Evolutionary conservation across 1,140 invertebrate genomes (phyloP), one percentile per base, ranked within the genome.

Genomic region (Agrilus planipennis): DNA sequence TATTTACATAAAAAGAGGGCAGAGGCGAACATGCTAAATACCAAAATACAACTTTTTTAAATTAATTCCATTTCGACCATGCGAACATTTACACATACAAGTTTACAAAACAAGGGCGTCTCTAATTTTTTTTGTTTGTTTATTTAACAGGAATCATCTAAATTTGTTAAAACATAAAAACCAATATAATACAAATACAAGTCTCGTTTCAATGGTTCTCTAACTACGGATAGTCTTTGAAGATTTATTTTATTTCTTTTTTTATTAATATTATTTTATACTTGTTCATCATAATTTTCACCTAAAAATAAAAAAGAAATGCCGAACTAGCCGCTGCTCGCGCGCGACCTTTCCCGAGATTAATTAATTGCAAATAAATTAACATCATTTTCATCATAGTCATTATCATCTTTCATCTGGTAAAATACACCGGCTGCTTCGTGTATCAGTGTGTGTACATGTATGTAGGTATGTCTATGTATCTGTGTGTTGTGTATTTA

Each of bases 141-240:
- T 23, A 20, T 45, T 40, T 19, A 10, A 30, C n/a, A n/a, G n/a
- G n/a, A n/a, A n/a, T n/a, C n/a, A n/a, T 42, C 50, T 51, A 54
- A 49, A 37, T n/a, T n/a, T n/a, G 47, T 52, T 57, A 54, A 51
- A 57, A 57, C 50, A 54, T 57, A n/a, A 57, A 57, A 57, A 57
- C 54, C 54, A 52, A 52, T 52, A 52, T 56, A 56, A 56, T 57
- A 57, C 54, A 55, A 47, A 46, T 52, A 50, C 47, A 52, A 49
- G 42, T n/a, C 41, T 53, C 53, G 51, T 49, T 45, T 54, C 45
- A 44, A 50, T 43, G 40, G 42, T 28, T 45, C 22, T 50, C 50
- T 49, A 52, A 44, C 52, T 57, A 51, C 28, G 43, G 49, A 43
- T 55, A 53, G 53, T 55, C 53, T 51, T 48, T 52, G 42, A 45